A percentile compares a stretch with the other conserved stretches of the same genome.
Evolutionary conservation across 2,113 vertebrate genomes (phyloP).

Genomic region (Tragulus kanchil): DNA sequence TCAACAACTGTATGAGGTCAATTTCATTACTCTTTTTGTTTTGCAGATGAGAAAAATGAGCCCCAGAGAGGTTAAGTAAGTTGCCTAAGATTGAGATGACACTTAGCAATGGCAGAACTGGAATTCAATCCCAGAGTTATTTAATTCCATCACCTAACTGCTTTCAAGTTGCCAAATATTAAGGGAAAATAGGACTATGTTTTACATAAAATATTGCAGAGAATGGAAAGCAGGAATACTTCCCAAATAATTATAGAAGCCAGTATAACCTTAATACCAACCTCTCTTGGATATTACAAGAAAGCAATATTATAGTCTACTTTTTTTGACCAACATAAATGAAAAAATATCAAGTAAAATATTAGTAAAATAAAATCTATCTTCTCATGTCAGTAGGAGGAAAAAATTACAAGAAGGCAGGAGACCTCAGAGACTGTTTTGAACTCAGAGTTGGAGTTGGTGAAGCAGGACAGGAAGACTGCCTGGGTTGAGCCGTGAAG

Average conservation of each 20-base stretch:
- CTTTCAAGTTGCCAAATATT: constrained; percentile 28
- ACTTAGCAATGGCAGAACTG: constrained; percentile 42
- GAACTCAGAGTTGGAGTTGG: not conserved
- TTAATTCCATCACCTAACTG: not conserved
- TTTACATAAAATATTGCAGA: not conserved
- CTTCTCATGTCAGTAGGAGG: not conserved
- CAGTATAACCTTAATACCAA: not conserved
- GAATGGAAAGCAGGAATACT: not conserved
- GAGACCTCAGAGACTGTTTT: constrained; percentile 1
- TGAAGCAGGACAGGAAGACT: not conserved
- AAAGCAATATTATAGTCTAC: not conserved
- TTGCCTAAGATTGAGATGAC: constrained; percentile 11
- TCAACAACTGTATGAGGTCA: not conserved
- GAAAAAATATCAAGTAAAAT: not conserved
- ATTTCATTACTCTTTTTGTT: constrained; percentile 63
- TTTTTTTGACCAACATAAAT: not conserved
- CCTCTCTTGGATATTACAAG: not conserved
- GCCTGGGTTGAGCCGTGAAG: not conserved
- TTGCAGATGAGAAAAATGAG: constrained; percentile 63
- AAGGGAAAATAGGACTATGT: not conserved
- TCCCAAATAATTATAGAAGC: not conserved
- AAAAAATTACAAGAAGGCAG: not conserved
- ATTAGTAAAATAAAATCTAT: not conserved
- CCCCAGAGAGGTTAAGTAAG: constrained; percentile 20
- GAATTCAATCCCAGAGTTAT: constrained; percentile 27